phyloP scores from a whole-genome alignment of 2,113 vertebrate genomes.

The Dromiciops gliroides region DNA sequence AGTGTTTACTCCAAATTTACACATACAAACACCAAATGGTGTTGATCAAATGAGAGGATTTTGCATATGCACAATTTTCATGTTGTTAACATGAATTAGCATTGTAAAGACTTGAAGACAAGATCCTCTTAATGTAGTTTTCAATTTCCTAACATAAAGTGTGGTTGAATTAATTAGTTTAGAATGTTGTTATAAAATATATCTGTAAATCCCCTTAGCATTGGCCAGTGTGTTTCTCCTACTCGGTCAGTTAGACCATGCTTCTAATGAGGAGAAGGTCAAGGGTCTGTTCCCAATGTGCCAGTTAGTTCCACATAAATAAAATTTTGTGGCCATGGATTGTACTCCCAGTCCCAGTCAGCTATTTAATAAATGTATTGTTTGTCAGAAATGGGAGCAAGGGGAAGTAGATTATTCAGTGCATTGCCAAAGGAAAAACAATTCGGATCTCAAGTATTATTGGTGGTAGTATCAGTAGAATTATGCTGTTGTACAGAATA shows the following conservation, averaged over 20 bases:
- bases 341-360: not conserved
- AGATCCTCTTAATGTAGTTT: not conserved
- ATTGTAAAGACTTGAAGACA: not conserved
- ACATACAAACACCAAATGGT: slow-evolving; percentile 20
- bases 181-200: not conserved
- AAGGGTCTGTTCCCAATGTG: not conserved
- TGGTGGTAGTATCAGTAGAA: not conserved
- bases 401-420: not conserved
- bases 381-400: not conserved
- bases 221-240: not conserved
- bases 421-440: not conserved
- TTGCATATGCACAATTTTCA: not conserved
- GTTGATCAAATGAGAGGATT: not conserved
- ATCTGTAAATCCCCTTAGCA: not conserved
- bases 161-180: slow-evolving; percentile 23
- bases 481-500: not conserved
- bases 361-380: not conserved
- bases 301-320: not conserved
- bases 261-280: not conserved
- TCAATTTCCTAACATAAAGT: not conserved
- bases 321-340: not conserved
- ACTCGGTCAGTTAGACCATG: not conserved
- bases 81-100: not conserved
- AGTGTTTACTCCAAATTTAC: not conserved
- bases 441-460: not conserved